Percentiles rank a stretch among this genome's conserved stretches.
Conservation (phyloP, 2,888 invertebrate genomes). For the Tipula lateralis region DNA sequence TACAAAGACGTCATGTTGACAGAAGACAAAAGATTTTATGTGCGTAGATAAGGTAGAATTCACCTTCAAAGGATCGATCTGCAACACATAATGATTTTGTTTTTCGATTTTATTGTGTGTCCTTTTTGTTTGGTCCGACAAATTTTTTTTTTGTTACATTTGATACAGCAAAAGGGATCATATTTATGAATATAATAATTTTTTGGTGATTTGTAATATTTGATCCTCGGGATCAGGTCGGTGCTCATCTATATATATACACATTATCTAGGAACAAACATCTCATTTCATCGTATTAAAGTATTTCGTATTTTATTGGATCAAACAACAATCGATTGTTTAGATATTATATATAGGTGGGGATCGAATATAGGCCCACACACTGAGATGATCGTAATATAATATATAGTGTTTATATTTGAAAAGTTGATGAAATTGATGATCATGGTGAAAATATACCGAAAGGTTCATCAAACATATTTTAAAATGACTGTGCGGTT, state of each 20-base stretch:
- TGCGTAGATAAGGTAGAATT: background rate
- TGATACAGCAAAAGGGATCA: background rate
- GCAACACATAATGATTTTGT: constrained; percentile 19
- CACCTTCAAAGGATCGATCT: background rate
- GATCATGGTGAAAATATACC: background rate
- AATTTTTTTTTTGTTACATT: background rate
- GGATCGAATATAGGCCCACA: background rate
- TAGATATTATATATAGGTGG: background rate
- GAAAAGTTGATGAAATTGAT: background rate
- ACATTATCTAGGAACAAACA: background rate
- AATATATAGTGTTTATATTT: background rate
- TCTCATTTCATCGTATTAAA: constrained; percentile 16
- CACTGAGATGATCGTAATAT: background rate
- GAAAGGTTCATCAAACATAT: background rate
- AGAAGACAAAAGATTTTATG: background rate
- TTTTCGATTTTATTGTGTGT: background rate
- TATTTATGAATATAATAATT: background rate
- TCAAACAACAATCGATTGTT: background rate
- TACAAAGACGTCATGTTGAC: constrained; percentile 13
- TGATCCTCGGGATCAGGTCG: background rate
- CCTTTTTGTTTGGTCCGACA: background rate
- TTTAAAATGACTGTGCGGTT: background rate
- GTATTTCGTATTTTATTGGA: background rate
- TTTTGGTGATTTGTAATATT: background rate
- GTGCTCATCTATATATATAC: background rate